A percentile compares a stretch with the other conserved stretches of the same genome.
Evolutionary conservation across 1,140 invertebrate species (phyloP).

Genomic region (Drosophila sechellia): DNA sequence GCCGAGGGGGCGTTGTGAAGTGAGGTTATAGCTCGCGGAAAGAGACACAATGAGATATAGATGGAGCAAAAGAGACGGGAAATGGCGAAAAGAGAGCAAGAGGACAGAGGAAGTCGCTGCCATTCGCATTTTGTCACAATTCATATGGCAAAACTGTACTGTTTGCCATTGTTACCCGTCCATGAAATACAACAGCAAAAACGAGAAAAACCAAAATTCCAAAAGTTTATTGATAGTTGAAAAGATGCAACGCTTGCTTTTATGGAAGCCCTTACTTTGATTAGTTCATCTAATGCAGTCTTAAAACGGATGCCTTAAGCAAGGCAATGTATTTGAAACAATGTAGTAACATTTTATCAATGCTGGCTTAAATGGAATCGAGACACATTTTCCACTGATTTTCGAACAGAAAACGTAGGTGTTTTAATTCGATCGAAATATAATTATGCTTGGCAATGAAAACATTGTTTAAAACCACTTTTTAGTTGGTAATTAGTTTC

Average conservation of each 20-base stretch:
- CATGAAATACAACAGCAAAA: conserved; percentile 4
- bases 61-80: conserved; percentile 3
- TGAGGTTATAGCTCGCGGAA: conserved; percentile 15
- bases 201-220: background rate
- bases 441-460: background rate
- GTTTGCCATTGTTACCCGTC: conserved; percentile 14
- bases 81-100: background rate
- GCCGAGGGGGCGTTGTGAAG: conserved; percentile 9
- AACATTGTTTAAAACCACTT: background rate
- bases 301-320: background rate
- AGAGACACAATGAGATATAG: conserved; percentile 1
- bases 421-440: background rate
- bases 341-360: too few species aligned
- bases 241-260: background rate
- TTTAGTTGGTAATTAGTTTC: background rate
- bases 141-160: conserved; percentile 16
- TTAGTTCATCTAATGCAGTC: background rate
- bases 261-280: background rate
- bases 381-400: background rate
- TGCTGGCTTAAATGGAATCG: background rate
- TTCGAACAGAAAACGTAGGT: background rate
- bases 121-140: conserved; percentile 27
- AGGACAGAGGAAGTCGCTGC: background rate
- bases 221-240: background rate
- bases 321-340: background rate